These are phyloP conservation scores for Campoplex capitator DNA, from an alignment of 2,888 invertebrate genomes.

Conservation along the genomic window DNA sequence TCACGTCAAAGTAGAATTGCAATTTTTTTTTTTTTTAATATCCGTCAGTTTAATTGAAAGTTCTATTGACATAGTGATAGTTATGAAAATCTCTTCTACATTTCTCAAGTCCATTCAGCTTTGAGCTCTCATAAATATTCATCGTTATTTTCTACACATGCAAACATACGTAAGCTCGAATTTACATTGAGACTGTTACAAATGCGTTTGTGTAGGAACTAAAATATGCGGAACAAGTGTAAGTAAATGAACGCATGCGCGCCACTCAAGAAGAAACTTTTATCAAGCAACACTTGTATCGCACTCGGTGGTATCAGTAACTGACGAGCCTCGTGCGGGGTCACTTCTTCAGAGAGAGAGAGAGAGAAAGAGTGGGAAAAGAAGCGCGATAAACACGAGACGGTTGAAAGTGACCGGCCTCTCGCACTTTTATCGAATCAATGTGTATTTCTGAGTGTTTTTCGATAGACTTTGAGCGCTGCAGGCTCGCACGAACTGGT, in stretches of 20 bases:
- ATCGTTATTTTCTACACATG: conserved; percentile 19
- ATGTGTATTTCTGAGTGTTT: conserved; percentile 30
- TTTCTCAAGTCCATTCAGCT: conserved; percentile 42
- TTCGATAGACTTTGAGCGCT: conserved; percentile 26
- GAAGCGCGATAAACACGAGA: conserved; percentile 30
- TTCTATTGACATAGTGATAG: neutral
- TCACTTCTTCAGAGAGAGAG: conserved; percentile 62
- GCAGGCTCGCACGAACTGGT: neutral
- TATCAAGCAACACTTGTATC: conserved; percentile 64
- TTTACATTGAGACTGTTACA: neutral
- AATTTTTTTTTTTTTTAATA: neutral
- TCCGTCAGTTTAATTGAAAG: neutral
- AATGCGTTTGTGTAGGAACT: conserved; percentile 23
- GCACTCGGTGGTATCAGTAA: conserved; percentile 76
- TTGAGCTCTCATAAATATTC: conserved; percentile 21
- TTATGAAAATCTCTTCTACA: conserved; percentile 4
- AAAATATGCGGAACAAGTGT: conserved; percentile 52
- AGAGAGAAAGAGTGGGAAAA: conserved; percentile 20
- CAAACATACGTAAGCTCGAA: conserved; percentile 10
- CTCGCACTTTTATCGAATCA: conserved; percentile 35
- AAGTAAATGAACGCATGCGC: conserved; percentile 42
- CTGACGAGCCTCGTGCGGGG: conserved; percentile 76
- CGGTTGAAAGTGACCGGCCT: conserved; percentile 28
- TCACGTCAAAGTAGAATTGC: neutral
- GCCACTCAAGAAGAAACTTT: conserved; percentile 35